phyloP scores from a whole-genome alignment of 2,113 vertebrate species.

The Pachypanchax playfairii region DNA sequence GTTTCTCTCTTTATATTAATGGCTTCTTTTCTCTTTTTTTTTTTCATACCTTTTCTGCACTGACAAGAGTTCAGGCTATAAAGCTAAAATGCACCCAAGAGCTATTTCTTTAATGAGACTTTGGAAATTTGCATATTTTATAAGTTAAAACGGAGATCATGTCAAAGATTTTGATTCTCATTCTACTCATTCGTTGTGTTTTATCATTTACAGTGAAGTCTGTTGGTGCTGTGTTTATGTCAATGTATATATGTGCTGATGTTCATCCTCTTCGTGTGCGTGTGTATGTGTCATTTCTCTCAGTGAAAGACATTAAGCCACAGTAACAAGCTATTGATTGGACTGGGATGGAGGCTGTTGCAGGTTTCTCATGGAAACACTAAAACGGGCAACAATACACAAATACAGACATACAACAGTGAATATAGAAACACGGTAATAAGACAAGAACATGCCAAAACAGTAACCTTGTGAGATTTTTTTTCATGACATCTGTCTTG shows the following conservation, averaged over 20 bases:
- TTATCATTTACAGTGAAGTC: neutral
- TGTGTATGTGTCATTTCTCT: slow-evolving; percentile 29
- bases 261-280: neutral
- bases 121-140: slow-evolving; percentile 62
- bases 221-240: slow-evolving; percentile 8
- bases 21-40: slow-evolving; percentile 20
- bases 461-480: slow-evolving; percentile 5
- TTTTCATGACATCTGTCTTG: slow-evolving; percentile 9
- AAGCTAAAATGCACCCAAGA: slow-evolving; percentile 57
- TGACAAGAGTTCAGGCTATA: slow-evolving; percentile 43
- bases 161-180: slow-evolving; percentile 17
- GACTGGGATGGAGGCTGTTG: slow-evolving; percentile 33
- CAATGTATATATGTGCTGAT: slow-evolving; percentile 8
- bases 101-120: slow-evolving; percentile 61
- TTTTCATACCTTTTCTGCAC: slow-evolving; percentile 26
- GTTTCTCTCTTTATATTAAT: slow-evolving; percentile 53
- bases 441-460: slow-evolving; percentile 25
- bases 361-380: slow-evolving; percentile 59
- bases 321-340: slow-evolving; percentile 74
- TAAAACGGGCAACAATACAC: slow-evolving; percentile 34
- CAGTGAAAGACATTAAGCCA: slow-evolving; percentile 55
- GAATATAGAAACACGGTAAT: slow-evolving; percentile 33
- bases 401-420: slow-evolving; percentile 12
- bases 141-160: slow-evolving; percentile 18
- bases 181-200: slow-evolving; percentile 3